phyloP scores from a whole-genome alignment of 1,140 invertebrate species.

The Drosophila bocki region DNA sequence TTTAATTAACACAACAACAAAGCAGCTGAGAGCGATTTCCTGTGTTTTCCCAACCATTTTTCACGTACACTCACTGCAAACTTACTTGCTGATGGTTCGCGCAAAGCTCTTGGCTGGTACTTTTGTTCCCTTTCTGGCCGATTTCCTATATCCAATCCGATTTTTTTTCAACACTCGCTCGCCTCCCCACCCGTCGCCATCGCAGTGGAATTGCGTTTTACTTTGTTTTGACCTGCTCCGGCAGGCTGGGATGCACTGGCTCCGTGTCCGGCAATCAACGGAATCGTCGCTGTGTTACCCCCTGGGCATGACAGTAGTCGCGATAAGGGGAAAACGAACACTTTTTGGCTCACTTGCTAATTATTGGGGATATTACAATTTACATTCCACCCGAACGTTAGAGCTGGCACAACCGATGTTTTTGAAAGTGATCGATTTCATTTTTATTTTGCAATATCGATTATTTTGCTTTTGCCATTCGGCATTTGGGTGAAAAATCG shows the following conservation, averaged over 20 bases:
- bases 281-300: background rate
- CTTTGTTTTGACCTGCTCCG: slow-evolving; percentile 33
- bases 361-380: slow-evolving; percentile 39
- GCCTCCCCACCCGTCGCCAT: slow-evolving; percentile 51
- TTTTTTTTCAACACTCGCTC: slow-evolving; percentile 51
- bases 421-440: background rate
- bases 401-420: slow-evolving; percentile 7
- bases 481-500: background rate
- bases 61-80: slow-evolving; percentile 30
- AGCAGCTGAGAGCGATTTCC: slow-evolving; percentile 56
- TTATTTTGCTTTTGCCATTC: background rate
- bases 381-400: slow-evolving; percentile 26
- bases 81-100: slow-evolving; percentile 47
- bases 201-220: slow-evolving; percentile 56
- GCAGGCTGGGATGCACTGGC: background rate
- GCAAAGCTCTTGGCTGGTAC: slow-evolving; percentile 15
- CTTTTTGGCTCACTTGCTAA: slow-evolving; percentile 36
- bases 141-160: slow-evolving; percentile 20
- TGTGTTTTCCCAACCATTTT: slow-evolving; percentile 21
- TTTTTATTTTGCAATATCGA: background rate
- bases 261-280: background rate
- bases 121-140: slow-evolving; percentile 12
- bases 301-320: slow-evolving; percentile 5
- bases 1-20: slow-evolving; percentile 68
- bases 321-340: slow-evolving; percentile 2